Conservation (phyloP, 2,888 invertebrate species). For the Chrysotoxum bicinctum region DNA sequence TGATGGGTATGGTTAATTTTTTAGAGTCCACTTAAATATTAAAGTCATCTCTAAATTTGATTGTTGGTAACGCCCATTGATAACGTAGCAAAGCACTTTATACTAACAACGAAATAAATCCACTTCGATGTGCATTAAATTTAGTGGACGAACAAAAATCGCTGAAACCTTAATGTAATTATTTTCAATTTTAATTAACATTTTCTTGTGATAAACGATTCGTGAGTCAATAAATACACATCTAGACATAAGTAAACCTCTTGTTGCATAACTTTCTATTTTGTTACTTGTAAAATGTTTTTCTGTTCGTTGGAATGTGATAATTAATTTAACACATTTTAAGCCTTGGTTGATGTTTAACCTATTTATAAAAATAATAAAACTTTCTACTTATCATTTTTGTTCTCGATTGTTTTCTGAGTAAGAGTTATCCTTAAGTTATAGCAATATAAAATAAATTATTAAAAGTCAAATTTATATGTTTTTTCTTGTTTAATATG, state of each 20-base stretch:
- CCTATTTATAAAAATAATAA: neutral
- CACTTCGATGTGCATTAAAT: neutral
- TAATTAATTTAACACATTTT: slow-evolving; percentile 15
- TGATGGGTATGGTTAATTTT: too few relatives aligned
- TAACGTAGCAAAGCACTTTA: too few relatives aligned
- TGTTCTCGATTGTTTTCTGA: too few relatives aligned
- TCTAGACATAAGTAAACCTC: neutral
- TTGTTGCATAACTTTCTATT: neutral
- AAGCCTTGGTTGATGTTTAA: neutral
- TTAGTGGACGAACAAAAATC: neutral
- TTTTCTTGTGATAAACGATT: slow-evolving; percentile 48
- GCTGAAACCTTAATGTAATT: slow-evolving; percentile 18
- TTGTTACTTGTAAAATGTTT: neutral
- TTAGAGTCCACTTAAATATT: too few relatives aligned
- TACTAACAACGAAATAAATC: too few relatives aligned
- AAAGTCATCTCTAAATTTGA: too few relatives aligned
- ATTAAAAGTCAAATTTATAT: too few relatives aligned
- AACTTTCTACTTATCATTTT: too few relatives aligned
- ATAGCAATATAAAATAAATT: too few relatives aligned
- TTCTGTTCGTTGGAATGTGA: neutral
- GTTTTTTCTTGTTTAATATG: too few relatives aligned
- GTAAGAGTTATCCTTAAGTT: too few relatives aligned
- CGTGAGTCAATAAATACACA: slow-evolving; percentile 43
- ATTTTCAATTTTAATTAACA: slow-evolving; percentile 55
- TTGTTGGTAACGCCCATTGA: too few relatives aligned